Evolutionary conservation across 2,888 invertebrate species (phyloP).

Genomic region (Pristionchus exspectatus): DNA sequence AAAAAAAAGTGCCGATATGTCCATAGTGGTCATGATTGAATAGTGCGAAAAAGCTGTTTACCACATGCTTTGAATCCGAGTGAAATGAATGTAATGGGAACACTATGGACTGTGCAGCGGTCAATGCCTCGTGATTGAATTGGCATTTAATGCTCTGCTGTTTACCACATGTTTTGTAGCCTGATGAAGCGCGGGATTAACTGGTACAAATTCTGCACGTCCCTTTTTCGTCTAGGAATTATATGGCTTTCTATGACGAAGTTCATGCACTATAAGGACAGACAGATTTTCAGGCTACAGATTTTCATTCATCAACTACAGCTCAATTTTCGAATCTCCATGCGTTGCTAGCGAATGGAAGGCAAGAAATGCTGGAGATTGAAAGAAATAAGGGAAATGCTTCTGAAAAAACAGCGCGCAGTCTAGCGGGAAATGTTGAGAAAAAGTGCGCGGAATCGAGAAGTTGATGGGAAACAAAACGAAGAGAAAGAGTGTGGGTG

Average conservation of each 20-base stretch:
- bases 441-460: slow-evolving; percentile 15
- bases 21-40: too few species aligned
- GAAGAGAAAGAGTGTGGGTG: background rate
- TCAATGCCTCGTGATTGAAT: too few species aligned
- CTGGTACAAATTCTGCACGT: background rate
- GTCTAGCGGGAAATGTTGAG: background rate
- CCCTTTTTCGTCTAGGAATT: background rate
- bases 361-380: background rate
- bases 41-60: too few species aligned
- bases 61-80: too few species aligned
- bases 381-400: background rate
- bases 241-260: background rate
- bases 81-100: too few species aligned
- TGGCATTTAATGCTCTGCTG: background rate
- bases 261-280: background rate
- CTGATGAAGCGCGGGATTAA: background rate
- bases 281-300: background rate
- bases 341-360: background rate
- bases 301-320: background rate
- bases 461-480: background rate
- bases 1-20: too few species aligned
- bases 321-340: background rate
- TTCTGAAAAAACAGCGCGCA: background rate
- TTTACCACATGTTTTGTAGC: background rate
- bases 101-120: too few species aligned